These are phyloP conservation scores for Drosophila algonquin DNA, from an alignment of 2,888 invertebrate species.

Conservation along the genomic window DNA sequence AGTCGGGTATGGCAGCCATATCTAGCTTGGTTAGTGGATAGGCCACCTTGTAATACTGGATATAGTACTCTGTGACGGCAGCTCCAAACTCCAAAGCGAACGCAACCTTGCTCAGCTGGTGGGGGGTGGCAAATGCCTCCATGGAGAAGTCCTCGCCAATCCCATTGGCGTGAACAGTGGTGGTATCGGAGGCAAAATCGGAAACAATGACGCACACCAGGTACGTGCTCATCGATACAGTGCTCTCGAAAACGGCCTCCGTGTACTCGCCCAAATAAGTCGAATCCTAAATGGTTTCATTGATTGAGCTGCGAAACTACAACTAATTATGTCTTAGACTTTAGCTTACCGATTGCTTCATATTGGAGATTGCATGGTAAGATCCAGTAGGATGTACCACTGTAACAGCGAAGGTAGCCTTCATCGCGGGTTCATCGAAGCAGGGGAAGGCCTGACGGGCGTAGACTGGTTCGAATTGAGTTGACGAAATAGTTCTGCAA, in stretches of 20 bases:
- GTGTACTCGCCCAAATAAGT: constrained; percentile 84
- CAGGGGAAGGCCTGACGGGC: constrained; percentile 97
- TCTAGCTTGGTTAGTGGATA: constrained; percentile 94
- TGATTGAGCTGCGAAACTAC: not conserved
- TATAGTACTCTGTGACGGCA: constrained; percentile 91
- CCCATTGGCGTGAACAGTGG: constrained; percentile 84
- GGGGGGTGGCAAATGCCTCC: constrained; percentile 89
- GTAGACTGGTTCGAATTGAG: constrained; percentile 97
- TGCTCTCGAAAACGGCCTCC: constrained; percentile 90
- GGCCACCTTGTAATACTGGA: constrained; percentile 91
- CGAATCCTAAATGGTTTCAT: constrained; percentile 28
- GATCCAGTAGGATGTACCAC: constrained; percentile 88
- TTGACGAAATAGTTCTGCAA: constrained; percentile 91
- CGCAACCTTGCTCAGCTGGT: constrained; percentile 89
- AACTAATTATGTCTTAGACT: not conserved
- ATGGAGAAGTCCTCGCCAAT: constrained; percentile 87
- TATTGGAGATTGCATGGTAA: constrained; percentile 91
- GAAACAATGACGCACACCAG: constrained; percentile 95
- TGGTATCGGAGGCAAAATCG: constrained; percentile 88
- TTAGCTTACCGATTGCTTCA: constrained; percentile 49
- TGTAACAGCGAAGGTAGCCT: constrained; percentile 92
- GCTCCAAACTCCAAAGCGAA: constrained; percentile 91
- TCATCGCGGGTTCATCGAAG: constrained; percentile 96
- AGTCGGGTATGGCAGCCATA: constrained; percentile 83
- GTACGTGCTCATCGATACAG: constrained; percentile 97